These are phyloP conservation scores for Salminus brasiliensis DNA, from an alignment of 2,113 vertebrate species.

Conservation along the genomic window DNA sequence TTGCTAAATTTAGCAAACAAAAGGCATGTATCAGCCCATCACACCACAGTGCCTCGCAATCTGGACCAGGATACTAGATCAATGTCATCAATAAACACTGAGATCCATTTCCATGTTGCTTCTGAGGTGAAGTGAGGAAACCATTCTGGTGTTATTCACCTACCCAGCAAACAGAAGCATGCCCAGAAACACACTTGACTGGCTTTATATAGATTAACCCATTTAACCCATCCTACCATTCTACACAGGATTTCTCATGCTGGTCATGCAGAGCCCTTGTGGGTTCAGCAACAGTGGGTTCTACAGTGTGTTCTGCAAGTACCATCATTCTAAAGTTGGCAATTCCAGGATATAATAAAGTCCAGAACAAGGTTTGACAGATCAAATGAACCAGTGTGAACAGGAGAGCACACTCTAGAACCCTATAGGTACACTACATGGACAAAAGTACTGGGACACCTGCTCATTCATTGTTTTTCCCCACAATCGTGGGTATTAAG, in stretches of 20 bases:
- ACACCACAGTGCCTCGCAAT: not conserved
- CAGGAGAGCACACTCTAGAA: too few relatives aligned
- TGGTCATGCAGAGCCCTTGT: constrained; percentile 14
- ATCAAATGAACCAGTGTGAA: too few relatives aligned
- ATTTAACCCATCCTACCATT: not conserved
- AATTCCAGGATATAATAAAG: too few relatives aligned
- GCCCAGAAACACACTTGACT: constrained; percentile 36
- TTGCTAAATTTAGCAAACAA: not conserved
- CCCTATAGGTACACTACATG: too few relatives aligned
- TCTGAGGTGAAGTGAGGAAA: constrained; percentile 1
- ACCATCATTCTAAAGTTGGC: too few relatives aligned
- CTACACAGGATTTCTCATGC: not conserved
- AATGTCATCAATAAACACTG: not conserved
- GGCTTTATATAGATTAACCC: not conserved
- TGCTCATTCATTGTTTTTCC: too few relatives aligned
- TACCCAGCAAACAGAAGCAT: constrained; percentile 62
- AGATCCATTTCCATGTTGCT: not conserved
- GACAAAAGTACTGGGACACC: too few relatives aligned
- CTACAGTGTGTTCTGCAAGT: too few relatives aligned
- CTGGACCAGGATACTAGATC: not conserved
- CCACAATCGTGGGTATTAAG: too few relatives aligned
- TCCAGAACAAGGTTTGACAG: too few relatives aligned
- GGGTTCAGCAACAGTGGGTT: constrained; percentile 5
- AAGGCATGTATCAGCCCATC: not conserved
- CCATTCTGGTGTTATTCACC: constrained; percentile 63